Conservation (phyloP, 2,797 vertebrate species). For the Podarcis siculus region DNA sequence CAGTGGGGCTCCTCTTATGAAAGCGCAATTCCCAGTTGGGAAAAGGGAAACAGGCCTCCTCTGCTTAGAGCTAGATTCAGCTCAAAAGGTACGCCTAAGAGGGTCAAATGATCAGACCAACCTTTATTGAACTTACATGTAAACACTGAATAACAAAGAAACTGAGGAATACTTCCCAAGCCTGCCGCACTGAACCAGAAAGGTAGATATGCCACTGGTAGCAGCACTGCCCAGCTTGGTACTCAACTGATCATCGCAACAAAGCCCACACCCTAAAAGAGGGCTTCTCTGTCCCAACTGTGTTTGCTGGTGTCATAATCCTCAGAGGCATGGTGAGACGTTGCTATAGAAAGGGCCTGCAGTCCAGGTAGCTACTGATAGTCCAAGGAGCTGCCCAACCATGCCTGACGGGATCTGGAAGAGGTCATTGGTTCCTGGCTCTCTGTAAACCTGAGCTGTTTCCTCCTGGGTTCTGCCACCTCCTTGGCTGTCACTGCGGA, state of each 20-base stretch:
- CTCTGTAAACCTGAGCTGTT: conserved; percentile 82
- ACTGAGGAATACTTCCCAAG: not conserved
- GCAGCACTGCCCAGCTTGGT: conserved; percentile 39
- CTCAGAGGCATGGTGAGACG: conserved; percentile 61
- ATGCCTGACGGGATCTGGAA: conserved; percentile 57
- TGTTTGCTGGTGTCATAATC: conserved; percentile 78
- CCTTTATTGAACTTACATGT: conserved; percentile 77
- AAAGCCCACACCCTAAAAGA: conserved; percentile 12
- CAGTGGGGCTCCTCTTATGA: not conserved
- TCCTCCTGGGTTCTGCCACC: conserved; percentile 64
- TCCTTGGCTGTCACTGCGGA: conserved; percentile 83
- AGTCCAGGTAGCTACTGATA: conserved; percentile 57
- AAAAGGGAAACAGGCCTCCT: conserved; percentile 13
- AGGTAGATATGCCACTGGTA: not conserved
- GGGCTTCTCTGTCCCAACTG: conserved; percentile 51
- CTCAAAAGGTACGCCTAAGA: conserved; percentile 52
- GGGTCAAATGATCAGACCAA: conserved; percentile 66
- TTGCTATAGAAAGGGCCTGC: conserved; percentile 72
- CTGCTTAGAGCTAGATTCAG: conserved; percentile 21
- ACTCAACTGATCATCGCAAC: conserved; percentile 51
- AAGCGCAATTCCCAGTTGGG: conserved; percentile 37
- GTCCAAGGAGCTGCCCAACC: conserved; percentile 41
- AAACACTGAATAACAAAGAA: conserved; percentile 76
- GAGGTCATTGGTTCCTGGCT: conserved; percentile 78
- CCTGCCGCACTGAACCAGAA: conserved; percentile 36